These are phyloP conservation scores for Oscheius sp. DNA, from an alignment of 2,888 invertebrate species.

Conservation along the genomic window DNA sequence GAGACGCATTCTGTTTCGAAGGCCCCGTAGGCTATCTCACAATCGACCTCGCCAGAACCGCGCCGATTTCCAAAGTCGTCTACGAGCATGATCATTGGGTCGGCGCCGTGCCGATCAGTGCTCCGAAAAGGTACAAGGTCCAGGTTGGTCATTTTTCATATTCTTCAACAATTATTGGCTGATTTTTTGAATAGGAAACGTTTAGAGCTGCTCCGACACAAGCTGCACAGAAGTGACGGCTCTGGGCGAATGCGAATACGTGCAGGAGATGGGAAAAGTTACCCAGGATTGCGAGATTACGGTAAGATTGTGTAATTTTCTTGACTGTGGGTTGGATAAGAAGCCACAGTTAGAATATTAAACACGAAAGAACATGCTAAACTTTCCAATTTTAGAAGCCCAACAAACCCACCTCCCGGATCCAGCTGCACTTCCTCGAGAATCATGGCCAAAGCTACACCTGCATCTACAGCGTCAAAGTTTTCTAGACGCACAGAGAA, in stretches of 20 bases:
- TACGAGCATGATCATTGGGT: conserved; percentile 26
- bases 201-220: background rate
- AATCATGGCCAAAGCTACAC: conserved; percentile 31
- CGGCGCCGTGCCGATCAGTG: conserved; percentile 13
- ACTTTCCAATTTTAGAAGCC: background rate
- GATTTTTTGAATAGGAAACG: no score
- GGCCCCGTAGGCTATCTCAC: conserved; percentile 3
- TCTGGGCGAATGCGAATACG: background rate
- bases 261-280: background rate
- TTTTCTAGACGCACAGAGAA: background rate
- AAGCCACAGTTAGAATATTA: background rate
- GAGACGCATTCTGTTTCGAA: conserved; percentile 29
- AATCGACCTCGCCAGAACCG: background rate
- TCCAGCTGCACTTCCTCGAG: conserved; percentile 15
- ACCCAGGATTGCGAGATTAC: background rate
- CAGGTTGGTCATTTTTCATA: background rate
- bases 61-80: background rate
- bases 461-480: conserved; percentile 25
- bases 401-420: background rate
- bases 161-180: no score
- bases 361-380: no score
- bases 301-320: background rate
- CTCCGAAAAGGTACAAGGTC: conserved; percentile 18
- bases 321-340: background rate
- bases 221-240: background rate